Base-by-base conservation (phyloP, 2,888 invertebrate genomes). In the Leptarthrus brevirostris region DNA sequence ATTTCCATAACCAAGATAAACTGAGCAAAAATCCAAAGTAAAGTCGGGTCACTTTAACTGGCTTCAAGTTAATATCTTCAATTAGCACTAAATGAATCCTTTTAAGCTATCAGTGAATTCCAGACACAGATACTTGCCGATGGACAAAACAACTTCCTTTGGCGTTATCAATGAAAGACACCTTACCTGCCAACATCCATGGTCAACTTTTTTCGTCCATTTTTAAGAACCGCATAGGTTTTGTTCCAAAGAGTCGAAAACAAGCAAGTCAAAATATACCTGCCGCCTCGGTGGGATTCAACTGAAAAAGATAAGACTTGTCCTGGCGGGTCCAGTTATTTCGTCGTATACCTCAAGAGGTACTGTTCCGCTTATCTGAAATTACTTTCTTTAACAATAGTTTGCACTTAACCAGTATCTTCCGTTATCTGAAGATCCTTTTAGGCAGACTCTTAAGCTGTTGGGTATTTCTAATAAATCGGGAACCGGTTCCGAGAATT, bases 41-140 rank as follows among this genome's bases (percentile, higher is more conserved):
- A n/a, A 40, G 24, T 24, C 47, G n/a, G 44, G 22, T 47, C 64
- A 24, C 20, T 64, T 36, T 36, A 24, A 24, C 44, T 64, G 61
- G 18, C 24, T 47, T 24, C 49, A 49, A 44, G 64, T 44, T 26
- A 49, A 71, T 71, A 54, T 49, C 34, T 53, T 22, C 70, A 71
- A 71, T 71, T 71, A 71, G 40, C 54, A 52, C 40, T 71, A 71
- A 71, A 54, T 54, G 54, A 14, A 71, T 71, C 70, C 70, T 71
- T 71, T 71, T 71, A 71, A 71, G 70, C 34, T 44, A 64, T 64
- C 64, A 64, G 64, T 22, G 49, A 18, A 44, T 22, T 4, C 47
- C 14, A n/a, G n/a, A n/a, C 44, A 64, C 22, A 64, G 24, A 24
- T 14, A 64, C 64, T 44, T 47, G 40, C 40, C 40, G 40, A 44